Conservation (phyloP, 2,797 vertebrate genomes). For the Hozukius guyotensis region DNA sequence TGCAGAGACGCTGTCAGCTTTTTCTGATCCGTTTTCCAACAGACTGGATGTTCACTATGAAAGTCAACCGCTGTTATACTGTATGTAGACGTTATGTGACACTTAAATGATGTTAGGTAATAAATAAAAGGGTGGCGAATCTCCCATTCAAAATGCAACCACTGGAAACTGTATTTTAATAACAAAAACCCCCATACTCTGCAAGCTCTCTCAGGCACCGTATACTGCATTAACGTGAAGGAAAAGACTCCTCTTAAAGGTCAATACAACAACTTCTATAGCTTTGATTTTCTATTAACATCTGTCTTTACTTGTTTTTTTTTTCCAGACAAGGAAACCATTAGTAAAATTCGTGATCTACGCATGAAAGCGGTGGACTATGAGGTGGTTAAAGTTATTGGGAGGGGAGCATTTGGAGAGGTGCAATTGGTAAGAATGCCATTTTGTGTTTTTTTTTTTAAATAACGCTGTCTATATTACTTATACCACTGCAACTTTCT, state of each 20-base stretch:
- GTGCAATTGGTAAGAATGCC: conserved; percentile 92
- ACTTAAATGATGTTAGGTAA: background rate
- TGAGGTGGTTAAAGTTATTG: conserved; percentile 99
- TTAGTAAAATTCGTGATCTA: conserved; percentile 97
- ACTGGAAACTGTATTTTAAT: background rate
- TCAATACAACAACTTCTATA: background rate
- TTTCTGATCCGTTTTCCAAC: conserved; percentile 34
- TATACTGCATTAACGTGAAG: background rate
- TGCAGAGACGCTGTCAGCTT: conserved; percentile 12
- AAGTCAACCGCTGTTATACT: background rate
- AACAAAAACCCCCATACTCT: background rate
- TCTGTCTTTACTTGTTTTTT: background rate
- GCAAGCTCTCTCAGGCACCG: background rate
- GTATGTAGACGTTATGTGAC: background rate
- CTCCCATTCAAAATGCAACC: background rate
- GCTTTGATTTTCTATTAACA: background rate
- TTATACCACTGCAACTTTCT: background rate
- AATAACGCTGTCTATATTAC: background rate
- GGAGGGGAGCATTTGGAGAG: conserved; percentile 98
- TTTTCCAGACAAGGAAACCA: conserved; percentile 93
- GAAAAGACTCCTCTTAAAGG: background rate
- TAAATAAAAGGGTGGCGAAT: background rate
- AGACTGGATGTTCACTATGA: conserved; percentile 1
- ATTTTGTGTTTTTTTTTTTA: background rate
- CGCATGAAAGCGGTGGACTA: conserved; percentile 99